Conservation (phyloP, 2,797 vertebrate genomes). For the Clamator glandarius region DNA sequence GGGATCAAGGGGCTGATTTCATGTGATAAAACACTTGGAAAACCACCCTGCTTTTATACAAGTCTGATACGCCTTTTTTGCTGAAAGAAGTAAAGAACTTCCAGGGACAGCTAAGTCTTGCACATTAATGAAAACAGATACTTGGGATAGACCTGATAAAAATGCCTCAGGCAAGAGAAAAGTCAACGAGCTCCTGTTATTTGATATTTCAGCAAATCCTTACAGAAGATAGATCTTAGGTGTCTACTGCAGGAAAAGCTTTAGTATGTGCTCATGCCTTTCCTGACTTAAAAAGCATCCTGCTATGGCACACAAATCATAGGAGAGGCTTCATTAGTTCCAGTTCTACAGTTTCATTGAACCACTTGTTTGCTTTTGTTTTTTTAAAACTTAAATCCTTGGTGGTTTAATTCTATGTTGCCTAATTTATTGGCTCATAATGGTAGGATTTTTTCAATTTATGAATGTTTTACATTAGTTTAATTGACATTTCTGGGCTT, state of each 20-base stretch:
- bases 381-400: neutral
- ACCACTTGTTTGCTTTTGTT: neutral
- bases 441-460: constrained; percentile 37
- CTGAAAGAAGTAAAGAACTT: neutral
- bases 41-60: neutral
- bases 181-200: neutral
- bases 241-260: neutral
- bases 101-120: neutral
- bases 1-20: neutral
- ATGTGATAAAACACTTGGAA: neutral
- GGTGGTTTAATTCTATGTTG: neutral
- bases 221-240: neutral
- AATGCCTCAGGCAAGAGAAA: neutral
- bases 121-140: neutral
- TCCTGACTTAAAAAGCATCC: neutral
- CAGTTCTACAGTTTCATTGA: constrained; percentile 7
- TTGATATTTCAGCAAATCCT: neutral
- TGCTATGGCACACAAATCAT: neutral
- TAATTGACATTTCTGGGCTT: constrained; percentile 33
- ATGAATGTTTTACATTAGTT: constrained; percentile 40
- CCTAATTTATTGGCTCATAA: constrained; percentile 19
- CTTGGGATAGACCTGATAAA: neutral
- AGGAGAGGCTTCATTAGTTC: constrained; percentile 19
- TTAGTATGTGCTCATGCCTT: neutral
- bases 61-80: neutral